phyloP scores from a whole-genome alignment of 2,888 invertebrate species.

The Conus canariensis region DNA sequence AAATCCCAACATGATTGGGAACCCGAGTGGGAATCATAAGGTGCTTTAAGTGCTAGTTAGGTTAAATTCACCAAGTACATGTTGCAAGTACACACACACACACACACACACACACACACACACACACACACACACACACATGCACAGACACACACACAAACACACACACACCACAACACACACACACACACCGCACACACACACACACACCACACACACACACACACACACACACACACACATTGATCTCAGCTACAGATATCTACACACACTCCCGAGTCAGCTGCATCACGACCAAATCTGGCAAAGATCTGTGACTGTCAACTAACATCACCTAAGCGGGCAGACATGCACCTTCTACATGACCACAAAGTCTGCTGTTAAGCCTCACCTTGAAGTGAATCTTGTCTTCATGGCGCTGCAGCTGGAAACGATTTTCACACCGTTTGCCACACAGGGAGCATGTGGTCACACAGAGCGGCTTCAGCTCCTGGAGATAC shows the following conservation, averaged over 20 bases:
- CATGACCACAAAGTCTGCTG: no score
- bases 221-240: no score
- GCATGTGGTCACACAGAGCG: slow-evolving; percentile 54
- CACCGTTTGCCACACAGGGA: slow-evolving; percentile 53
- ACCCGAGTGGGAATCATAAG: no score
- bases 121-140: not conserved
- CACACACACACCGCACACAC: not conserved
- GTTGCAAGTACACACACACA: not conserved
- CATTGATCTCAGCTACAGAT: no score
- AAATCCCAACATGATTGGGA: no score
- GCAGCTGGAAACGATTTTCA: slow-evolving; percentile 51
- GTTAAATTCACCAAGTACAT: not conserved
- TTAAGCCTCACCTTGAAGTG: slow-evolving; percentile 45
- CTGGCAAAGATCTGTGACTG: no score
- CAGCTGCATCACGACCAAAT: no score
- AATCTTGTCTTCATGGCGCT: slow-evolving; percentile 55
- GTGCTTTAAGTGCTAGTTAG: no score
- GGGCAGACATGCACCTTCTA: no score
- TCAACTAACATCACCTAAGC: no score
- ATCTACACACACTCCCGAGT: no score
- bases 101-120: not conserved
- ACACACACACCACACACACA: not conserved
- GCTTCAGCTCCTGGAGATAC: slow-evolving; percentile 58
- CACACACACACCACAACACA: not conserved
- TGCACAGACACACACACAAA: not conserved